Conservation (phyloP, 2,797 vertebrate genomes). For the Arctocebus calabarensis region DNA sequence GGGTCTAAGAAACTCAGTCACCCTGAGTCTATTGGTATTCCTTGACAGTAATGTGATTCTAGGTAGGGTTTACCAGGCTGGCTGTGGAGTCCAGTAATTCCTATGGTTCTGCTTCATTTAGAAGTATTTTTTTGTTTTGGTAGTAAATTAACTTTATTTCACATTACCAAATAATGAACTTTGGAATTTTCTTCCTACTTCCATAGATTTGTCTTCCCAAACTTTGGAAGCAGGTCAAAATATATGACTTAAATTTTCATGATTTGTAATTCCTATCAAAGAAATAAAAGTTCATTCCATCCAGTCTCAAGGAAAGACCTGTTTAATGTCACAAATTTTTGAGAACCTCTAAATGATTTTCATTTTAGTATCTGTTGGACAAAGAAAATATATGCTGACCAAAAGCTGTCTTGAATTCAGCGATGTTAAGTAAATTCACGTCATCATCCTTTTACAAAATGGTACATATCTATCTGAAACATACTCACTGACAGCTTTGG, state of each 20-base stretch:
- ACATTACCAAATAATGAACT: slow-evolving; percentile 26
- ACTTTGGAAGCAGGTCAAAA: slow-evolving; percentile 64
- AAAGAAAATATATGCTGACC: slow-evolving; percentile 28
- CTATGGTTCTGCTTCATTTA: slow-evolving; percentile 39
- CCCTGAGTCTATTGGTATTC: neutral
- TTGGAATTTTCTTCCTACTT: slow-evolving; percentile 43
- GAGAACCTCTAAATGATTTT: slow-evolving; percentile 15
- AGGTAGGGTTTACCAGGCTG: neutral
- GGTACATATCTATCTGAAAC: neutral
- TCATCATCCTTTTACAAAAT: neutral
- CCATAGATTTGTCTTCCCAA: neutral
- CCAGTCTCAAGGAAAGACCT: neutral
- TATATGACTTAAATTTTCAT: slow-evolving; percentile 48
- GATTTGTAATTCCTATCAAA: slow-evolving; percentile 46
- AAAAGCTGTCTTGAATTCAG: slow-evolving; percentile 31
- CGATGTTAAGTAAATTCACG: slow-evolving; percentile 5
- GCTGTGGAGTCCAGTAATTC: neutral
- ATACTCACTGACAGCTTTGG: neutral
- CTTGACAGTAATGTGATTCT: slow-evolving; percentile 8
- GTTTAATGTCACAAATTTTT: slow-evolving; percentile 34
- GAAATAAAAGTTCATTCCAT: slow-evolving; percentile 28
- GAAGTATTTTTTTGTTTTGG: neutral
- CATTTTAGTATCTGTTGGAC: neutral
- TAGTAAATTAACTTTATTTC: slow-evolving; percentile 45
- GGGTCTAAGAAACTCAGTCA: neutral